A percentile compares a stretch with the other conserved stretches of the same genome.
Evolutionary conservation across 2,113 vertebrate species (phyloP).

Genomic region (Pterophyllum scalare): DNA sequence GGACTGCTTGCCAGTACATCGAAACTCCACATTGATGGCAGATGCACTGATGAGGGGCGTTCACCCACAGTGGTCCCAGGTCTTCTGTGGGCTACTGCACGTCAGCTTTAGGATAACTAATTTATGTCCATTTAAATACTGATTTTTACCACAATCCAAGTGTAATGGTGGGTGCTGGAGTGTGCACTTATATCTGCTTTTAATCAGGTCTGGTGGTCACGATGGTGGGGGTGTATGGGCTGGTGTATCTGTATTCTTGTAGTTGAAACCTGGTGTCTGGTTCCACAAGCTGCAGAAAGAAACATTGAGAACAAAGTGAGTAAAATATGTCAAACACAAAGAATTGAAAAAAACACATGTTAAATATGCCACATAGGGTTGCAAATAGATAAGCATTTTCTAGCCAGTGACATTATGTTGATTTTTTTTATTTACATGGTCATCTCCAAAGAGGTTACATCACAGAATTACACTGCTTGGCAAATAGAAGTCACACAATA

Average conservation of each 20-base stretch:
- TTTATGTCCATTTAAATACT: not conserved
- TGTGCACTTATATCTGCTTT: not conserved
- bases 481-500: constrained; percentile 21
- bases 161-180: constrained; percentile 3
- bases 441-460: constrained; percentile 32
- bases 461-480: constrained; percentile 19
- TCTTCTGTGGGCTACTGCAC: constrained; percentile 25
- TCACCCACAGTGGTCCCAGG: constrained; percentile 1
- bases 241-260: not conserved
- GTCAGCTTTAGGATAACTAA: not conserved
- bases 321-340: constrained; percentile 28
- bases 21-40: constrained; percentile 40
- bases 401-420: not conserved
- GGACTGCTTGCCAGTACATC: constrained; percentile 51
- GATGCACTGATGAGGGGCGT: constrained; percentile 32
- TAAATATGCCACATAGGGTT: not conserved
- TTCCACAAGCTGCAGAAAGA: constrained; percentile 53
- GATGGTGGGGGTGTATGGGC: not conserved
- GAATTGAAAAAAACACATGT: constrained; percentile 70
- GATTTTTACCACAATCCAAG: not conserved
- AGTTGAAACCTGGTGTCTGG: constrained; percentile 38
- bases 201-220: not conserved
- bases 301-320: constrained; percentile 45
- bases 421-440: constrained; percentile 34
- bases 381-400: constrained; percentile 22